Base-by-base conservation (phyloP, 2,888 invertebrate genomes). In the Chrysopilus asiliformis region DNA sequence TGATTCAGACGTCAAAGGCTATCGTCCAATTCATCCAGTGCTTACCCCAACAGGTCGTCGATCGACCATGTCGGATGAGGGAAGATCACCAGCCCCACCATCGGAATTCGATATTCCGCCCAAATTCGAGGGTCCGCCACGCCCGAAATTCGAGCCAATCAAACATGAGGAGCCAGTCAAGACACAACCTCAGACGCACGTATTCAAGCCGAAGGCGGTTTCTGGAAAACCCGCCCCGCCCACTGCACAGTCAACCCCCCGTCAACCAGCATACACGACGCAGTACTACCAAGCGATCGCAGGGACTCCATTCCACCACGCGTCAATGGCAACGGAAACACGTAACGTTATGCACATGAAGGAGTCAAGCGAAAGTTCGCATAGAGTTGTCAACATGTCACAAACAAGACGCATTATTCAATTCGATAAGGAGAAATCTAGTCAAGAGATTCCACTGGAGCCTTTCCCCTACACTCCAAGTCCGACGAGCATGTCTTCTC, bases 311-410 rank as follows among this genome's bases (percentile, higher is more conserved):
- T 64, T 68, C 50, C 73, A 73, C 34, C 71, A 70, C 45, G 73
- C 76, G 1, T 57, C 60, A 38, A 63, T 76, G 33, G 76, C 75
- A 32, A 74, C 74, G 1, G 77, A 79, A 57, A 74, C 72, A 3
- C 76, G 74, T 36, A 78, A 78, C 48, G 68, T 71, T n/a, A 72
- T 79, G 56, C 71, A 75, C 48, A 76, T 78, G 66, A 72, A 76
- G 44, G 79, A 79, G 51, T 72, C 76, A 0, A 75, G 75, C 5
- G 75, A 76, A 49, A 72, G 67, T 22, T 71, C 71, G 18, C 68
- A 74, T 46, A 67, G 78, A 44, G 72, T 72, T 16, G 71, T 79
- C 17, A 78, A 74, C 42, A 68, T 79, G 45, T 74, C 79, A 45
- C 77, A 79, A 55, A 79, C 77, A 1, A 75, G 74, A 43, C 68